Base-by-base conservation (phyloP, 2,113 vertebrate species). In the Pandion haliaetus region DNA sequence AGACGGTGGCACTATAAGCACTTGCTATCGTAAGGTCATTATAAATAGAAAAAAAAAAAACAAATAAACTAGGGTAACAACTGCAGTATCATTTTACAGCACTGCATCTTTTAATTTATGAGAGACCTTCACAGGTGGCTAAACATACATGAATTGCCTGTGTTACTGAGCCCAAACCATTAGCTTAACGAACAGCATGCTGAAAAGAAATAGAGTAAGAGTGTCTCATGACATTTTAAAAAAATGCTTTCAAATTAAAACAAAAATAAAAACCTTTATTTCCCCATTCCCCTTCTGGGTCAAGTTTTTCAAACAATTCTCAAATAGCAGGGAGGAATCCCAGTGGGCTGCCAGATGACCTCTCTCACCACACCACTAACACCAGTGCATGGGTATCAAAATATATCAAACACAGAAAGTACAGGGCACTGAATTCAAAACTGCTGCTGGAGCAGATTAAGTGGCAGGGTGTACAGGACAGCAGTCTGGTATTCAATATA, bases 1-100 rank as follows among this genome's bases (percentile, higher is more conserved):
- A 98, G 98, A 71, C 2, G 97, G 97, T 98, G 98, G 98, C 98
- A 97, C 97, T 97, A 15, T 83, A 98, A 97, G 96, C 94, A 97
- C 98, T 95, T 86, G 88, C 82, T 97, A 95, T 70, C 31, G 21
- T 45, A 47, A 63, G 45, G 42, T 57, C 21, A 54, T 36, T 45
- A 26, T 2, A 70, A 80, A 31, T 9, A 15, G 7, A 10, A 1
- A 1, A 10, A 21, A 13, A 40, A 31, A 59, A 23, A 85, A 5
- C 6, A 38, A n/a, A 31, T 31, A 73, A 85, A 47, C 2, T 29
- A 40, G n/a, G 13, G 3, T 38, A 42, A 70, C 29, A 67, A 49
- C 17, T 67, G 57, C 78, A 31, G 54, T 86, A 74, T 81, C 71
- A 8, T 47, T 90, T 95, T 88, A 84, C 67, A 88, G 19, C 57